These are phyloP conservation scores for Tokudaia tokunoshimensis DNA, from an alignment of 2,797 vertebrate species.

Conservation along the genomic window DNA sequence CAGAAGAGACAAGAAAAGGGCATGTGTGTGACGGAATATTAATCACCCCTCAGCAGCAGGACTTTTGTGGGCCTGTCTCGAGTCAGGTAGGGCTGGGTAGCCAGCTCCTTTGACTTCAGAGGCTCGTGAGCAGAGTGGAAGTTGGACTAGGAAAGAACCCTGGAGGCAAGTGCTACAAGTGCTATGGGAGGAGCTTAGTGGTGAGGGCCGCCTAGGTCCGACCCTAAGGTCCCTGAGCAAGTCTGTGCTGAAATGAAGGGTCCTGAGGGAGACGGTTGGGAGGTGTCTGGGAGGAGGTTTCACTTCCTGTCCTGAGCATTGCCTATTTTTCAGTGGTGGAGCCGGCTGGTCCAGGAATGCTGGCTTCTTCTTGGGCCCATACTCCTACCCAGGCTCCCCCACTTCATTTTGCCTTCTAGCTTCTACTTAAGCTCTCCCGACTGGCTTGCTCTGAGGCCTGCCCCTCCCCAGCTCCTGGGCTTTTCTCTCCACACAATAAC, in stretches of 20 bases:
- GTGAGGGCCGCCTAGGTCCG: neutral
- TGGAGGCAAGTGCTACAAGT: neutral
- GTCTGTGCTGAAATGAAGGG: neutral
- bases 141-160: neutral
- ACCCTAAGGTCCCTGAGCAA: neutral
- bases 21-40: neutral
- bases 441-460: conserved; percentile 41
- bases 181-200: neutral
- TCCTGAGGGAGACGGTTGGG: neutral
- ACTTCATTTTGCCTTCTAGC: neutral
- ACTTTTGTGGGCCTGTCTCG: neutral
- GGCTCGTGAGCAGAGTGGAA: neutral
- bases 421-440: conserved; percentile 19
- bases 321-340: neutral
- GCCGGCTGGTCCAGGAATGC: neutral
- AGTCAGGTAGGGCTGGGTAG: neutral
- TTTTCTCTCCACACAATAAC: conserved; percentile 84
- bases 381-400: neutral
- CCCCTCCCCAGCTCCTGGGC: conserved; percentile 73
- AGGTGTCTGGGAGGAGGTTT: neutral
- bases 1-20: neutral
- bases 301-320: neutral
- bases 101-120: neutral
- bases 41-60: neutral
- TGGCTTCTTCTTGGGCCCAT: neutral